Evolutionary conservation across 1,140 invertebrate species (phyloP).

Genomic region (Argopecten irradians): DNA sequence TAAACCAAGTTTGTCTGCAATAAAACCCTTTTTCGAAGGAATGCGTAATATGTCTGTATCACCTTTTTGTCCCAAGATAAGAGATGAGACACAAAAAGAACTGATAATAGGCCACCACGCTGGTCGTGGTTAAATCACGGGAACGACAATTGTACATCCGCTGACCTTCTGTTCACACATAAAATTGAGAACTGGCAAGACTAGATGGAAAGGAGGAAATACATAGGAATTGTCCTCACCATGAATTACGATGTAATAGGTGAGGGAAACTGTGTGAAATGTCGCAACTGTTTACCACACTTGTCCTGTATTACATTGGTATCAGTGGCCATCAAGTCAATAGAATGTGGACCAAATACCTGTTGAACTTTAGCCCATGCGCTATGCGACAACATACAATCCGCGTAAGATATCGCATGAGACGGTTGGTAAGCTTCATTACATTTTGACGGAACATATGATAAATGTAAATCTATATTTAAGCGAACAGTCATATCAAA

Average conservation of each 20-base stretch:
- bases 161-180: not conserved
- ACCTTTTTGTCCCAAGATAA: no score
- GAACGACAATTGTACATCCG: no score
- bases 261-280: slow-evolving; percentile 19
- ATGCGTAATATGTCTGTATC: no score
- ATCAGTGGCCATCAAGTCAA: slow-evolving; percentile 26
- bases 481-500: not conserved
- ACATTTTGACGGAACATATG: not conserved
- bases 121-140: no score
- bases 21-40: no score
- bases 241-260: not conserved
- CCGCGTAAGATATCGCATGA: not conserved
- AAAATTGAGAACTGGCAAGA: not conserved
- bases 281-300: not conserved
- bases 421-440: not conserved
- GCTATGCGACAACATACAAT: not conserved
- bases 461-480: slow-evolving; percentile 11
- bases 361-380: not conserved
- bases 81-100: no score
- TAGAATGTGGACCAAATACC: not conserved
- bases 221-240: slow-evolving; percentile 26
- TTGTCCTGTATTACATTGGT: slow-evolving; percentile 28
- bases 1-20: no score
- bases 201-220: slow-evolving; percentile 25
- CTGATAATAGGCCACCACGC: no score